Evolutionary conservation across 2,888 invertebrate species (phyloP).

Genomic region (Brachypalpus laphriformis): DNA sequence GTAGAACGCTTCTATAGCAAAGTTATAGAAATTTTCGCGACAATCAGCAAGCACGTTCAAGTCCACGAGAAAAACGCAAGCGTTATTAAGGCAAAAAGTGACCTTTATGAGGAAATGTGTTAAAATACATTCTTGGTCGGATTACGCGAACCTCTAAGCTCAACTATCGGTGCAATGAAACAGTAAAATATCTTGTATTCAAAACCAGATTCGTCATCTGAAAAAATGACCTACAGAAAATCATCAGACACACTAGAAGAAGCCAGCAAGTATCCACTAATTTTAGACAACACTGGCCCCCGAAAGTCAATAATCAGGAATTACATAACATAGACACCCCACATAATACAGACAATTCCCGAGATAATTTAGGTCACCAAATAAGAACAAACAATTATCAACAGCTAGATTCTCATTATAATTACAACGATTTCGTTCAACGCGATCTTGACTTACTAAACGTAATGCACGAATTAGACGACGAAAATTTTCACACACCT

Average conservation of each 20-base stretch:
- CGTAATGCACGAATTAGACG: neutral
- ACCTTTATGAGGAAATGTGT: neutral
- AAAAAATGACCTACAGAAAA: neutral
- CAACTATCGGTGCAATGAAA: conserved; percentile 6
- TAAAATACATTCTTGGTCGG: neutral
- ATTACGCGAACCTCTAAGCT: neutral
- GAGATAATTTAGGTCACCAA: neutral
- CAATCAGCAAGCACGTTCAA: neutral
- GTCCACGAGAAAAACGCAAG: neutral
- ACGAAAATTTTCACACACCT: neutral
- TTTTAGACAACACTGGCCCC: neutral
- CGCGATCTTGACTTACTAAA: neutral
- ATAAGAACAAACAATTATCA: neutral
- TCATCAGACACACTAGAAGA: no score
- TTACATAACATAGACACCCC: neutral
- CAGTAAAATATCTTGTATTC: neutral
- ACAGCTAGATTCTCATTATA: neutral
- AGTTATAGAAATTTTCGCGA: neutral
- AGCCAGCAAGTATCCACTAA: no score
- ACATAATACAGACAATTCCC: neutral
- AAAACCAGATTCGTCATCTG: neutral
- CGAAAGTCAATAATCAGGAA: neutral
- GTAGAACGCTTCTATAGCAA: neutral
- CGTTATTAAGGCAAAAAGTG: neutral
- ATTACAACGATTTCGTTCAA: neutral